Conservation (phyloP, 2,113 vertebrate genomes). For the Otolemur garnettii region DNA sequence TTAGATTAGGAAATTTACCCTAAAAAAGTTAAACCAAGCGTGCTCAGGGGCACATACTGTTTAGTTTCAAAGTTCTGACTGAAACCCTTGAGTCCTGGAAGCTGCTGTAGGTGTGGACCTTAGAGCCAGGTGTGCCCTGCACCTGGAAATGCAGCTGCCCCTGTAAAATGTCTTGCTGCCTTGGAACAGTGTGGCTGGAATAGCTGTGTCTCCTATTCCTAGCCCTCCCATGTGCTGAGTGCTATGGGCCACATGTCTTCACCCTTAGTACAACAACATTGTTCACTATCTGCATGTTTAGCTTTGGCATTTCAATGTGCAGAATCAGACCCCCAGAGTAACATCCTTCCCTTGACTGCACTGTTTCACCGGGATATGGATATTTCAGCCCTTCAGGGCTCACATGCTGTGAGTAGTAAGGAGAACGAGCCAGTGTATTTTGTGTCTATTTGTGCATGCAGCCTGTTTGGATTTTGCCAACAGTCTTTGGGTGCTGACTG, state of each 20-base stretch:
- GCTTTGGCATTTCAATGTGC: neutral
- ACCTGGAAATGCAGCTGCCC: neutral
- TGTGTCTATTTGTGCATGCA: neutral
- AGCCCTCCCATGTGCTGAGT: neutral
- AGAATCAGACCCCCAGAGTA: neutral
- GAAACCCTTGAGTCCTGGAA: neutral
- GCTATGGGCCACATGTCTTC: neutral
- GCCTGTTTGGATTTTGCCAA: neutral
- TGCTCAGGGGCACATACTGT: neutral
- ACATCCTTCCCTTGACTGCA: too few relatives aligned
- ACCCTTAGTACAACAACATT: neutral
- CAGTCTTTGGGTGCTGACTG: neutral
- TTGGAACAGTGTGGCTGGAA: too few relatives aligned
- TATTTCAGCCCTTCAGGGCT: neutral
- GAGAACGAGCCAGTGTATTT: too few relatives aligned
- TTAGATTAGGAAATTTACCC: neutral
- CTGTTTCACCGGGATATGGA: neutral
- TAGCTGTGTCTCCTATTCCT: neutral
- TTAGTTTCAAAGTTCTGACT: neutral
- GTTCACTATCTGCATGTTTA: neutral
- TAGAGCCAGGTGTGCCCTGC: neutral
- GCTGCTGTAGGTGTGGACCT: too few relatives aligned
- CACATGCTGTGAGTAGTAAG: rapidly evolving
- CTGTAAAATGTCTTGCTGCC: neutral
- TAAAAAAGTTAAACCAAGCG: neutral